These are phyloP conservation scores for Ctenopoma multispine DNA, from an alignment of 2,797 vertebrate genomes.

Conservation along the genomic window DNA sequence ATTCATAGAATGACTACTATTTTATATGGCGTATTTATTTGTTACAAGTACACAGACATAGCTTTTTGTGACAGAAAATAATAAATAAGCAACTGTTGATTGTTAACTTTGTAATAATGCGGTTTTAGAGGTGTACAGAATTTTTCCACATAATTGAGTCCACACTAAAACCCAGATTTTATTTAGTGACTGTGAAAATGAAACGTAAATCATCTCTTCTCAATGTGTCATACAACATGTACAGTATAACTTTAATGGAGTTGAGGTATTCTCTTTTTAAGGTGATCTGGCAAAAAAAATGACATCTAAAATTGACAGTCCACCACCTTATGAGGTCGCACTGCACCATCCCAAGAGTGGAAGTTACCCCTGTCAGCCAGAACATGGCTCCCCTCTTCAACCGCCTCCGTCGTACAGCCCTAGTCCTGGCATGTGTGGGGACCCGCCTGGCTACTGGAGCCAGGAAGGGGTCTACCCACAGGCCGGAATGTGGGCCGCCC, in stretches of 20 bases:
- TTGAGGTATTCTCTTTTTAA: slow-evolving; percentile 17
- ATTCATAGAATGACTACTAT: not conserved
- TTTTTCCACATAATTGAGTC: not conserved
- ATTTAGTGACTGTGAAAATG: not conserved
- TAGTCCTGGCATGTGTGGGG: slow-evolving; percentile 54
- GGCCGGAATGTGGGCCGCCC: slow-evolving; percentile 65
- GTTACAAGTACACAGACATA: not conserved
- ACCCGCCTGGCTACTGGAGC: slow-evolving; percentile 69
- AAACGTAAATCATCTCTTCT: too few relatives aligned
- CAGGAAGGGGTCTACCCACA: slow-evolving; percentile 74
- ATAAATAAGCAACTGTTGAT: not conserved
- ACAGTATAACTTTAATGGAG: too few relatives aligned
- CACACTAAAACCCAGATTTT: not conserved
- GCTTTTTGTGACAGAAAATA: not conserved
- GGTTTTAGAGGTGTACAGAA: not conserved
- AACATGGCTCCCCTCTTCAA: slow-evolving; percentile 54
- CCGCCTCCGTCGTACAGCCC: slow-evolving; percentile 77
- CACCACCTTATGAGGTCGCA: slow-evolving; percentile 90
- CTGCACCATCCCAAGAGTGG: slow-evolving; percentile 76
- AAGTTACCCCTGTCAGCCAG: slow-evolving; percentile 66
- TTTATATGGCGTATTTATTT: not conserved
- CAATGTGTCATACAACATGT: too few relatives aligned
- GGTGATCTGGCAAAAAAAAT: slow-evolving; percentile 42
- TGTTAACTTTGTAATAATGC: not conserved
- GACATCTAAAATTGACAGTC: slow-evolving; percentile 86